phyloP scores from a whole-genome alignment of 1,140 invertebrate genomes.

The Habropoda laboriosa region DNA sequence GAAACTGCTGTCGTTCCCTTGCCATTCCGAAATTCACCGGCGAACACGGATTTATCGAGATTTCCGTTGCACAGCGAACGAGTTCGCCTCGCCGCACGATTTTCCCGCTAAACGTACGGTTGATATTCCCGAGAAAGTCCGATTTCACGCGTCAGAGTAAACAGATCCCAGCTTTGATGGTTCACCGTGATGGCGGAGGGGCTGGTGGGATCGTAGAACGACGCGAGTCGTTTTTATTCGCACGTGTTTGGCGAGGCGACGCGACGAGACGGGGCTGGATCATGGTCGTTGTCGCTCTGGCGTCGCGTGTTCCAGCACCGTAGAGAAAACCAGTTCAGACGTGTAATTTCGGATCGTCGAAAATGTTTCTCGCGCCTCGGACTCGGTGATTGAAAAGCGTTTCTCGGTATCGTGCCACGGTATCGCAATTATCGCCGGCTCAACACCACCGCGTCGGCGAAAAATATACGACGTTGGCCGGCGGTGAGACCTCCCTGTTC shows the following conservation, averaged over 20 bases:
- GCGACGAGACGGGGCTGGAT: too few species aligned
- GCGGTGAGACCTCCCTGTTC: neutral
- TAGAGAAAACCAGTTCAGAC: constrained; percentile 4
- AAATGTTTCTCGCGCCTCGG: constrained; percentile 45
- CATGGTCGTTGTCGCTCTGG: too few species aligned
- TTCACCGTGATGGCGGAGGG: neutral
- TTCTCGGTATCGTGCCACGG: constrained; percentile 48
- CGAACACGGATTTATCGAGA: constrained; percentile 47
- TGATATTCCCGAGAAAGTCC: constrained; percentile 45
- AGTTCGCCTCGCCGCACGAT: constrained; percentile 2
- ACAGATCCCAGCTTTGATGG: constrained; percentile 53
- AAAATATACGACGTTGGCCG: constrained; percentile 39
- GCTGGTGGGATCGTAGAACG: constrained; percentile 2
- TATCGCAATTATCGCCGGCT: constrained; percentile 50
- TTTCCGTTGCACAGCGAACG: constrained; percentile 34
- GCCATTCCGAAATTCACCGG: constrained; percentile 42
- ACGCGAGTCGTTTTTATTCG: constrained; percentile 30
- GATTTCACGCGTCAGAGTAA: constrained; percentile 36
- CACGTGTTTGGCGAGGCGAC: too few species aligned
- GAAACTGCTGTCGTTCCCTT: constrained; percentile 61
- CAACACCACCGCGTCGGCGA: neutral
- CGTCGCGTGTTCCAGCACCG: constrained; percentile 18
- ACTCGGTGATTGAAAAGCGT: constrained; percentile 48
- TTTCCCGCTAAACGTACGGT: constrained; percentile 54
- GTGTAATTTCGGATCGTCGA: constrained; percentile 49